Base-by-base conservation (phyloP, 37 sponge, comb jelly and placozoan species). In the Haliclona indistincta region DNA sequence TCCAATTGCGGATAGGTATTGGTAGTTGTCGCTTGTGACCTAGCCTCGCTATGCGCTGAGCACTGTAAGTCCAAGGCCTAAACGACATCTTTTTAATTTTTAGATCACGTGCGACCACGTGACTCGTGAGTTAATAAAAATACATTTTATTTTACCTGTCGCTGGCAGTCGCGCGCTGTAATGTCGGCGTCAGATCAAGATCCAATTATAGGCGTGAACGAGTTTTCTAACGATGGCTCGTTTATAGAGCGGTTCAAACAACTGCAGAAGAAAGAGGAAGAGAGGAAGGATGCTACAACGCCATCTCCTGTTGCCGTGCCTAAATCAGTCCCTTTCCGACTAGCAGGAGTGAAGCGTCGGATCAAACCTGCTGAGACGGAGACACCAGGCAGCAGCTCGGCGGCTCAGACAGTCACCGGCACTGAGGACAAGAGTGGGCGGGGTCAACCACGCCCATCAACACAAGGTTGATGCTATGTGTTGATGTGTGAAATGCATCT, bases 171-270 rank as follows among this genome's bases (percentile, higher is more conserved):
- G n/a, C n/a, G n/a, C n/a, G n/a, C n/a, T n/a, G n/a, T n/a, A n/a
- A n/a, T n/a, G n/a, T n/a, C n/a, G n/a, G n/a, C n/a, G n/a, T n/a
- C n/a, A n/a, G n/a, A n/a, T n/a, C n/a, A n/a, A n/a, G n/a, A n/a
- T n/a, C n/a, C n/a, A n/a, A n/a, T n/a, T n/a, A n/a, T n/a, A n/a
- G 20, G 28, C 39, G 6, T 13, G 6, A 85, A 85, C 47, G 37
- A 54, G 60, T 96, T 96, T 54, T 43, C 61, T 17, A 96, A 96
- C 52, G 97, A 96, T 72, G 97, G 97, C 13, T 90, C 88, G 61
- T 96, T 96, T 61, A 28, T 96, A 7, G 91, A 93, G 53, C 78
- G 77, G 56, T 96, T 96, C 66, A 76, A 47, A 49, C 66, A 79
- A 49, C 17, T 86, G 64, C 86, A 95, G 42, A 43, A 69, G 28